Evolutionary conservation across 2,113 vertebrate species (phyloP), one percentile per base, ranked within the genome.

Genomic region (Embiotoca jacksoni): DNA sequence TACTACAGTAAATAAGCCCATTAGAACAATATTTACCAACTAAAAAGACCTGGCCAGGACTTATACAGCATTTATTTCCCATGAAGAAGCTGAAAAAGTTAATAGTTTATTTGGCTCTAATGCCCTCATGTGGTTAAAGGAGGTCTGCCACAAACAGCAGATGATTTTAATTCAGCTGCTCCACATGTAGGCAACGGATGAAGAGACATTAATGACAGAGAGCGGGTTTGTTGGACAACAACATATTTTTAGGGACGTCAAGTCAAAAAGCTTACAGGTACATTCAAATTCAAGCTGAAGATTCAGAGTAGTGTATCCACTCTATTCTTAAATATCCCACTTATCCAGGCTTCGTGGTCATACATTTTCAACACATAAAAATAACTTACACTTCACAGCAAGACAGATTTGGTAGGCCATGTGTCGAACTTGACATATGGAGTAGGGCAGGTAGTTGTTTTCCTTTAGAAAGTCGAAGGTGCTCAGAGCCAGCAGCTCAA

Each of bases 391-490:
- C 75, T 98, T 97, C 83, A 99, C 97, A 0, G 98, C 96, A 60
- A 96, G 96, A 94, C 97, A 99, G 89, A 98, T 92, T 90, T 99
- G 98, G 92, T 95, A 96, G 86, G 96, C 97, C 98, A 99, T 99
- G 93, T 98, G 97, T 85, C 97, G 92, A 83, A 99, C 96, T 89
- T 99, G 98, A 89, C 95, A 93, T 81, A 99, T 95, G 11, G 97
- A 96, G 81, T 99, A 99, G 58, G 98, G 97, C 86, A 96, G 92
- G 85, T 98, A 99, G 94, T 97, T 97, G 95, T 99, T 99, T 90
- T 98, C 96, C 91, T 99, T 99, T 80, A 99, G 95, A 89, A 99
- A 99, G 91, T 99, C 97, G 1, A 99, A 99, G 55, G 98, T 99
- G 95, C 98, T 99, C 91, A 99, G 96, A 37, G 97, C 97, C 58